Conservation (phyloP, 2,888 invertebrate genomes). For the Nomada hirtipes region DNA sequence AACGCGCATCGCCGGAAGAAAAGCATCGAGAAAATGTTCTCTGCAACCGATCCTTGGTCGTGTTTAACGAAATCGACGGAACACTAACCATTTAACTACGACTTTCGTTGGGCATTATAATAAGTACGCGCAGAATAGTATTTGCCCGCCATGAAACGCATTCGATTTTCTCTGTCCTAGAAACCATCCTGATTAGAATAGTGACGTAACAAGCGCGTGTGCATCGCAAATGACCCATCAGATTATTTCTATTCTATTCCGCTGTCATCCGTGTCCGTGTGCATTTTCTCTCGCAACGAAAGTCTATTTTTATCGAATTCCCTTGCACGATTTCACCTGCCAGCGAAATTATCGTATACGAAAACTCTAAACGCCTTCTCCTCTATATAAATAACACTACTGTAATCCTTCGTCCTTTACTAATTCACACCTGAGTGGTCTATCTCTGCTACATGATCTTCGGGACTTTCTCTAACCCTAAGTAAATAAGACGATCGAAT, state of each 20-base stretch:
- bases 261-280: not conserved
- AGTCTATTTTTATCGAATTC: not conserved
- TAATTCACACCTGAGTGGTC: too few relatives aligned
- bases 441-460: not conserved
- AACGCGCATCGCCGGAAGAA: not conserved
- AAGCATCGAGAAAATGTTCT: not conserved
- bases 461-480: too few relatives aligned
- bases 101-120: constrained; percentile 6
- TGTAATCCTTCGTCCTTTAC: not conserved
- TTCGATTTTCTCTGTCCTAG: constrained; percentile 49
- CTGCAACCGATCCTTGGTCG: not conserved
- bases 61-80: not conserved
- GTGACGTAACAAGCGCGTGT: constrained; percentile 46
- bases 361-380: too few relatives aligned
- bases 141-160: constrained; percentile 22
- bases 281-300: not conserved
- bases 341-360: not conserved
- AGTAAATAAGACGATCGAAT: too few relatives aligned
- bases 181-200: constrained; percentile 48
- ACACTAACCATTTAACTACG: not conserved
- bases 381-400: too few relatives aligned
- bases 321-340: not conserved
- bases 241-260: constrained; percentile 29
- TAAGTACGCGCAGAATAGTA: constrained; percentile 11
- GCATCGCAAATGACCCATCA: constrained; percentile 46